Evolutionary conservation across 2,888 invertebrate species (phyloP), one percentile per base, ranked within the genome.

Genomic region (Lutraria lutraria): DNA sequence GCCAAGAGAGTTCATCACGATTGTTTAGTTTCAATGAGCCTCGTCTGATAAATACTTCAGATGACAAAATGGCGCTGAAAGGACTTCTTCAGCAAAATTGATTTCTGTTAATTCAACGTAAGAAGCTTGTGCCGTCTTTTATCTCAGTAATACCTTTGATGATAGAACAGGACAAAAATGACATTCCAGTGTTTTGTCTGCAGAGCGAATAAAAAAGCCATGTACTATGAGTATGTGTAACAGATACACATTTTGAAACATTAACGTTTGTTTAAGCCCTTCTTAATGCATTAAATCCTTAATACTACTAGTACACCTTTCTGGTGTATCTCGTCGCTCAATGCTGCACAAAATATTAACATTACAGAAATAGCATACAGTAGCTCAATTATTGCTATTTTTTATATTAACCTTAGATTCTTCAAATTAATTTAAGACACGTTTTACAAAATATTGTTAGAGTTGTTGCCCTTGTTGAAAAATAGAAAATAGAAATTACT

Each of bases 31-130:
- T 85, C 76, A n/a, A 53, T 76, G 76, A 76, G 60, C 29, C 56
- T 85, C 82, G 80, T 68, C 53, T 34, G 72, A 80, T 89, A 80
- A 86, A 86, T 82, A 83, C 86, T 86, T 63, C 31, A 83, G 54
- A 81, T 81, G 87, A 90, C 90, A 90, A 87, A 90, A 85, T 85
- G 87, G 53, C 68, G 25, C 53, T 83, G 86, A 81, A 85, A 88
- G 82, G 53, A 53, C 63, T 79, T 87, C 87, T 90, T 87, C 83
- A 89, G 83, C 43, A 52, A 87, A 87, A 90, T 90, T 90, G 90
- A 90, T 90, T 90, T 90, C 87, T 80, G 89, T 83, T 90, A 89
- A 88, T 86, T 53, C 80, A 76, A 31, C 52, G 87, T 90, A 90
- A 90, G 90, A 90, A 85, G 90, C 76, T 90, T 90, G 80, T 12